A percentile compares a stretch with the other conserved stretches of the same genome.
Evolutionary conservation across 2,797 vertebrate genomes (phyloP).

Genomic region (Pantherophis alleghaniensis): DNA sequence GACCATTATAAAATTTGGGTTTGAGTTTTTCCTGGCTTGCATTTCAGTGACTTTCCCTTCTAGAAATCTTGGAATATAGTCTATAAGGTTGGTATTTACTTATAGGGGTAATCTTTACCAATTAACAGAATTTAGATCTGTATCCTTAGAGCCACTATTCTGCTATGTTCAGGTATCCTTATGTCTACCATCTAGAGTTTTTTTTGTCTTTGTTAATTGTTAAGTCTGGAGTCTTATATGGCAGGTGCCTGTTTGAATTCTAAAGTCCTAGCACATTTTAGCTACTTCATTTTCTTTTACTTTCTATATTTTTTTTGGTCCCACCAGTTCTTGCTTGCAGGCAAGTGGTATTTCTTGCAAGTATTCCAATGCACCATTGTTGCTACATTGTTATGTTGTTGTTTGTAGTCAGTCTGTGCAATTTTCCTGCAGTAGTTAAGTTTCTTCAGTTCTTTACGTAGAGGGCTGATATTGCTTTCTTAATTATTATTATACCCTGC

Average conservation of each 20-base stretch:
- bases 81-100: background rate
- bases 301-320: background rate
- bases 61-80: background rate
- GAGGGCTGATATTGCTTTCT: background rate
- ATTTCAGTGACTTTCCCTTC: background rate
- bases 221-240: background rate
- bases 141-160: background rate
- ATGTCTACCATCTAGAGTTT: background rate
- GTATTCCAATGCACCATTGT: background rate
- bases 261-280: background rate
- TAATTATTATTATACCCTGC: background rate
- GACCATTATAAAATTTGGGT: background rate
- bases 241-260: background rate
- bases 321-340: background rate
- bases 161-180: background rate
- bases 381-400: background rate
- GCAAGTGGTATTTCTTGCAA: background rate
- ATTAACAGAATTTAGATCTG: background rate
- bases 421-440: background rate
- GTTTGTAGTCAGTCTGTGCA: background rate
- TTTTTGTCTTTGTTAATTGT: background rate
- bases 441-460: background rate
- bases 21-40: background rate
- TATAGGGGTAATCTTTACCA: background rate
- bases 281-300: background rate